Base-by-base conservation (phyloP, 2,797 vertebrate species). In the Mormyrops attenuatus region DNA sequence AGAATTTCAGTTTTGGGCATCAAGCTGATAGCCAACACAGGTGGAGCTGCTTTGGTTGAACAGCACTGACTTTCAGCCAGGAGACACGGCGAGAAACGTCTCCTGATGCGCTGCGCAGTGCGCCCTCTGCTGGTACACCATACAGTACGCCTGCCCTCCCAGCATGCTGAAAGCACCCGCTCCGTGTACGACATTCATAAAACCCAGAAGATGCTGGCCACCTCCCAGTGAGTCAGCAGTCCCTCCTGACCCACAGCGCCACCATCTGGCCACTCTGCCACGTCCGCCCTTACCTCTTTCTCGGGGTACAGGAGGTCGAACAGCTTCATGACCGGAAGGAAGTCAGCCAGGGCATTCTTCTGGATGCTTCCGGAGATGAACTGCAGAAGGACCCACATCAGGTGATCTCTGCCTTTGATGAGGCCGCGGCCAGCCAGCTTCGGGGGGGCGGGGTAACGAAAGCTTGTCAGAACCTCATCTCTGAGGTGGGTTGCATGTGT, bases 331-430 rank as follows among this genome's bases (percentile, higher is more conserved):
- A 99, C 99, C 0, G 99, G 99, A 41, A 99, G 97, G 94, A 99
- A 99, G 93, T 99, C 99, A 5, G 97, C 99, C 26, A 99, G 92
- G 0, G 97, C 98, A 34, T 99, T 99, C 94, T 99, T 99, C 96
- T 99, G 98, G 93, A 99, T 99, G 94, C 99, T 99, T 90, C 99
- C 99, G 1, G 99, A 99, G 93, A 99, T 99, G 91, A 99, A 99
- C 92, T 99, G 99, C 38, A 99, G 96, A 50, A 99, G 94, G 17
- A 99, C 99, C 99, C 99, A 99, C 99, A 99, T 99, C 91, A 99
- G 95, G 92, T 99, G 99, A 92, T 99, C 99, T 94, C 99, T 95
- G 44, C 98, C 99, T 95, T 99, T 99, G 90, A 99, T 99, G 30
- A 99, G 96, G 89, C 98, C 98, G 91, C 98, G 95, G 47, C 98